Evolutionary conservation across 2,888 invertebrate species (phyloP), one percentile per base, ranked within the genome.

Genomic region (Lottia gigantea): DNA sequence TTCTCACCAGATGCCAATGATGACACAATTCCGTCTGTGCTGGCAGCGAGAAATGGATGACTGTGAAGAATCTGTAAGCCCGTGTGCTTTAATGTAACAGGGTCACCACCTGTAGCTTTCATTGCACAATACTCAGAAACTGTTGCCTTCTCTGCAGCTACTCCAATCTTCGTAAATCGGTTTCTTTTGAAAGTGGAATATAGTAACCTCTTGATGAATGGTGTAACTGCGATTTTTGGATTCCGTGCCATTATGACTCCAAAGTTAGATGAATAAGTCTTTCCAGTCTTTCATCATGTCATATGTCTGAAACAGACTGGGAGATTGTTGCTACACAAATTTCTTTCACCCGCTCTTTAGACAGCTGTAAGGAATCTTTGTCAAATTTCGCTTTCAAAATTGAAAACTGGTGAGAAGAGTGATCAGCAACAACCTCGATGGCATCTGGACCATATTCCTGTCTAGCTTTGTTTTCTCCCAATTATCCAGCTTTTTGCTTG

Each of bases 191-290:
- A 65, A 26, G 0, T 31, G 4, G 26, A n/a, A 31, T 65, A 45
- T 19, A 65, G 1, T n/a, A n/a, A n/a, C 6, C 40, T 15, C 31
- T 26, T 8, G 6, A 67, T 62, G 26, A 65, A 15, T 62, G 25
- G 15, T 4, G 16, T 46, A 16, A 69, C 19, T 19, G 46, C 19
- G 47, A 66, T 70, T 16, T 15, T 61, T 2, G 62, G 16, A 19
- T 61, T n/a, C 23, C 70, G 47, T 2, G 14, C 11, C 15, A 73
- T 62, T 8, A 74, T 64, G 62, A 70, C 66, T 55, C 74, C 71
- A 65, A 72, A 74, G 49, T 72, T 70, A 4, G 70, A 70, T 31
- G 63, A 65, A 71, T 74, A 2, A 72, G 26, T 49, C 70, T 46
- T 25, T 68, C 45, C n/a, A 63, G n/a, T 62, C 70, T 25, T 65